These are phyloP conservation scores for Xiphorhynchus elegans DNA, from an alignment of 2,113 vertebrate genomes.

Conservation along the genomic window DNA sequence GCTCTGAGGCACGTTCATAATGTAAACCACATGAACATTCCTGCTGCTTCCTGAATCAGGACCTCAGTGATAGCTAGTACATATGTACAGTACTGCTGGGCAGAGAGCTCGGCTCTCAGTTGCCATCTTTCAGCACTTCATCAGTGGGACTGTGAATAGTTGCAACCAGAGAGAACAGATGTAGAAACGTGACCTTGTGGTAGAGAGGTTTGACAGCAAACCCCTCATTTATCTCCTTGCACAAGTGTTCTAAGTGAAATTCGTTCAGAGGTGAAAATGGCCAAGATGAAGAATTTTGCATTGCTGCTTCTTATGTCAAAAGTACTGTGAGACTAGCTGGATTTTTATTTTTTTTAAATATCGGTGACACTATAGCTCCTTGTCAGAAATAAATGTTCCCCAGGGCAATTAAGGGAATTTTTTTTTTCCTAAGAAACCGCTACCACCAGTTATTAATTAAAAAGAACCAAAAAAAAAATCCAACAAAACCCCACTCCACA, in stretches of 20 bases:
- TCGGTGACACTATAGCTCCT: background rate
- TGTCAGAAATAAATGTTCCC: background rate
- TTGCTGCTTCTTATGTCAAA: background rate
- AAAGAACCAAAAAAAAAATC: background rate
- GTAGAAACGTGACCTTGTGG: background rate
- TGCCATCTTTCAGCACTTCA: slow-evolving; percentile 21
- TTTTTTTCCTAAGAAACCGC: background rate
- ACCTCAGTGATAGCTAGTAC: background rate
- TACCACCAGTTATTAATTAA: background rate
- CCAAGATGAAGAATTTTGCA: background rate
- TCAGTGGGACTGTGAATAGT: background rate
- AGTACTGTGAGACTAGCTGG: background rate
- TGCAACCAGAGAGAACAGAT: background rate
- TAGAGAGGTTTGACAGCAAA: background rate
- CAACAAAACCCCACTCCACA: background rate
- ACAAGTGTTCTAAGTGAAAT: background rate
- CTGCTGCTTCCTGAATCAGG: background rate
- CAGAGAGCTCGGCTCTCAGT: background rate
- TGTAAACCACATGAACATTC: slow-evolving; percentile 55
- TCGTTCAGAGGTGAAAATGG: background rate
- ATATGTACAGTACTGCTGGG: background rate
- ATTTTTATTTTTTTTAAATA: background rate
- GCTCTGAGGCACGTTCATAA: slow-evolving; percentile 46
- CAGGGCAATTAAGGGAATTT: background rate
- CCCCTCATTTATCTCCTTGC: background rate